Base-by-base conservation (phyloP, 53 echinoderm and acorn worm genomes). In the Henricia sp. region DNA sequence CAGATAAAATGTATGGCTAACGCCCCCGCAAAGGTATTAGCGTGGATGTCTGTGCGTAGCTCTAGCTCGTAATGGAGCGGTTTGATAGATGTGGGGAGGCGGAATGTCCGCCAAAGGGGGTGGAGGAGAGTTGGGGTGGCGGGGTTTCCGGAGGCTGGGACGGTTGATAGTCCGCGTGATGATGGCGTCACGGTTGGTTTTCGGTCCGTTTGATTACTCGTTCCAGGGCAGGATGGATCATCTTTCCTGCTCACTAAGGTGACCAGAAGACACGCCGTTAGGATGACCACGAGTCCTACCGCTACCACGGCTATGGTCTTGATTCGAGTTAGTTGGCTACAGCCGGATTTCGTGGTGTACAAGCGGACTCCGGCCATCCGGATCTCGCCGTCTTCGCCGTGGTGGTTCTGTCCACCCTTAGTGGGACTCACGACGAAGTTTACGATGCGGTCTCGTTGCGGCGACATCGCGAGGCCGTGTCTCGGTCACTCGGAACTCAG, bases 1-100 rank as follows among this genome's bases (percentile, higher is more conserved):
- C 95, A 95, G 30, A 35, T 48, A 56, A 95, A 91, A 28, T 71
- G 59, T 36, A 95, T 93, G 34, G 60, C 68, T 50, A 93, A 84
- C 51, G 88, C 87, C 51, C 95, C 95, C 37, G 72, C 65, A 63
- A 93, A 95, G 53, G 65, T 50, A 53, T 86, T 70, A 46, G 82
- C 72, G 52, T 74, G 77, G 36, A 95, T 85, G 74, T 88, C 86
- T 63, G 87, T 86, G 65, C 77, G 72, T 37, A 95, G 52, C 70
- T 74, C 86, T 50, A 95, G 56, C 13, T 84, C 67, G 84, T 95
- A 95, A 29, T 77, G 84, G 0, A 87, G 71, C 50, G 95, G 95
- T 51, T 78, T 88, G 4, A 95, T 52, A 37, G 77, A 51, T 12
- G 83, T 77, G 12, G 95, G 93, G 1, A 95, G 84, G 33, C 95